These are phyloP conservation scores for Pipistrellus nathusii DNA, from an alignment of 2,797 vertebrate genomes.

Conservation along the genomic window DNA sequence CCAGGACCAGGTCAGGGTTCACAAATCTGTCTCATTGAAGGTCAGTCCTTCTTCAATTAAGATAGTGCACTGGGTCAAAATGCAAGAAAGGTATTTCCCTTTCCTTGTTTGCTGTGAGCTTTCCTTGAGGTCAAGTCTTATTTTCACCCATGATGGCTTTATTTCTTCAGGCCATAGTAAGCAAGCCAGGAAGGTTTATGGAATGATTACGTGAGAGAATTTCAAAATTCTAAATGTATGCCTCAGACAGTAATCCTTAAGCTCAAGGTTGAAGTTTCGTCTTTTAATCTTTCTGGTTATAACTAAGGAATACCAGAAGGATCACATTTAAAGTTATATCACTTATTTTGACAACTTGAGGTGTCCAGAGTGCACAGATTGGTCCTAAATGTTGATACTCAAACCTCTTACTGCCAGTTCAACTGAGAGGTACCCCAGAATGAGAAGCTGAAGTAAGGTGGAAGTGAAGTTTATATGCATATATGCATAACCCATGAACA, in stretches of 20 bases:
- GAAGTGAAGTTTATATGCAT: background rate
- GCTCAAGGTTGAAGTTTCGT: background rate
- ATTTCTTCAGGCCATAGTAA: background rate
- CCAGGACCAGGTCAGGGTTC: background rate
- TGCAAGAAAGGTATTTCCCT: background rate
- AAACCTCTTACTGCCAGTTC: background rate
- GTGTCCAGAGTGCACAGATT: background rate
- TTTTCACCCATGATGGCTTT: background rate
- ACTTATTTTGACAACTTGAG: background rate
- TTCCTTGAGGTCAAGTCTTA: background rate
- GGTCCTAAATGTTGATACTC: background rate
- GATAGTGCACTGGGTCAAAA: background rate
- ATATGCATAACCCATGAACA: no score
- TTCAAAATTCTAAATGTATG: background rate
- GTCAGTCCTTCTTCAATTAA: background rate
- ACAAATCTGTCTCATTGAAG: no score
- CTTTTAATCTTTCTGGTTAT: background rate
- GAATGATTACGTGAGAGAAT: background rate
- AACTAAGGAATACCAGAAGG: background rate
- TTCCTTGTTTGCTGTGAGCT: background rate
- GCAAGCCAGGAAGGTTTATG: background rate
- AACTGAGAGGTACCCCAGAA: background rate
- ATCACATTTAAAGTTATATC: background rate
- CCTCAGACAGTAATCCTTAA: background rate
- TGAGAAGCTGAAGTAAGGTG: background rate